Evolutionary conservation across 2,797 vertebrate species (phyloP).

Genomic region (Dromococcyx pavoninus): DNA sequence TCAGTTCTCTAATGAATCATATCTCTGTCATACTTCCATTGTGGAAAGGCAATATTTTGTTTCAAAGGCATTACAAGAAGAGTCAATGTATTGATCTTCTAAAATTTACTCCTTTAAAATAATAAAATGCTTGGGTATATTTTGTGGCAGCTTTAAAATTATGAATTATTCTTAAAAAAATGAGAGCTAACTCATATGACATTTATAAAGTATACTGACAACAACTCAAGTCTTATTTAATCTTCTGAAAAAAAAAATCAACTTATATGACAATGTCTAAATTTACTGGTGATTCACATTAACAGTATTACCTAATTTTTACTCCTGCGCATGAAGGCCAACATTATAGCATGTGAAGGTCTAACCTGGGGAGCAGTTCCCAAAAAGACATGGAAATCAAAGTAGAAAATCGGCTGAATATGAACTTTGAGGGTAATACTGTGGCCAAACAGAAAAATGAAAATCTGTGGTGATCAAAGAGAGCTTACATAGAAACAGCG

Average conservation of each 20-base stretch:
- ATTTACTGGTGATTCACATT: not conserved
- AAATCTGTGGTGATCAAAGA: slow-evolving; percentile 3
- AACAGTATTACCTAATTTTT: not conserved
- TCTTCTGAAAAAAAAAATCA: not conserved
- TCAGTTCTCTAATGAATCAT: not conserved
- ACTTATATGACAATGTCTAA: not conserved
- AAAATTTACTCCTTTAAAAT: slow-evolving; percentile 14
- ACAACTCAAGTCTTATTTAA: not conserved
- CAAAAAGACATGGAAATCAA: not conserved
- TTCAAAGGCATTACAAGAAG: not conserved
- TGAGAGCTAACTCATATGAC: not conserved
- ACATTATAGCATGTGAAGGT: not conserved
- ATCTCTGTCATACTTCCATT: not conserved
- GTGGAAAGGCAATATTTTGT: not conserved
- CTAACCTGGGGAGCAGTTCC: not conserved
- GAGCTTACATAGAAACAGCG: not conserved
- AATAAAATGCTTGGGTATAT: not conserved
- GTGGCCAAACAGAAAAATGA: slow-evolving; percentile 5
- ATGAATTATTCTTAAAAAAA: not conserved
- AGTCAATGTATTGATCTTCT: not conserved
- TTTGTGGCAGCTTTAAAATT: not conserved
- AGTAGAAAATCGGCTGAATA: not conserved
- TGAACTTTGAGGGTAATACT: not conserved
- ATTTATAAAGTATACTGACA: not conserved
- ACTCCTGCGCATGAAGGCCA: not conserved